Conservation (phyloP, 2,113 vertebrate species). For the Nesogale talazaci region DNA sequence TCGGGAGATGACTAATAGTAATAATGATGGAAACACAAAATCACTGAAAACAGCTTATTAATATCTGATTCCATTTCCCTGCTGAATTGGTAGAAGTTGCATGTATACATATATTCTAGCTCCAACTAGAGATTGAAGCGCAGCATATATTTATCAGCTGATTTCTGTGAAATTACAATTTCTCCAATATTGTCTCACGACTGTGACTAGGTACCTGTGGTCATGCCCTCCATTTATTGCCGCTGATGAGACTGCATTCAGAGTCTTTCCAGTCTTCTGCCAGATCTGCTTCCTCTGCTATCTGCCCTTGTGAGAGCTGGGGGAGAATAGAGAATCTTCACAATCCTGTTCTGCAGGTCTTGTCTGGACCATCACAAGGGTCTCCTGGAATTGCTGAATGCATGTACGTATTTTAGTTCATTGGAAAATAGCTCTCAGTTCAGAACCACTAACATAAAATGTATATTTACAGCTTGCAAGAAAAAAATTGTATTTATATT, state of each 20-base stretch:
- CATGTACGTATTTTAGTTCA: too few relatives aligned
- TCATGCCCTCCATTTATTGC: too few relatives aligned
- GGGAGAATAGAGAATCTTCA: neutral
- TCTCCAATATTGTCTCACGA: neutral
- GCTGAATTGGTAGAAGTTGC: neutral
- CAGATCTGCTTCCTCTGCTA: neutral
- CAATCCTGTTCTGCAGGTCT: neutral
- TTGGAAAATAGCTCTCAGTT: neutral
- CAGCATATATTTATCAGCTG: neutral
- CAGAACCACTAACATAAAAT: neutral
- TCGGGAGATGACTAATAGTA: neutral
- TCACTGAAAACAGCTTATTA: neutral
- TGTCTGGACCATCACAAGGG: neutral
- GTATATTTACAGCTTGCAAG: neutral
- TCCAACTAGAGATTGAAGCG: neutral
- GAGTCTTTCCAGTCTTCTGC: neutral
- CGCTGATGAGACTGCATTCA: neutral
- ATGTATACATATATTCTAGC: neutral
- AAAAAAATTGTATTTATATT: neutral
- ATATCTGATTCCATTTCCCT: fast-evolving
- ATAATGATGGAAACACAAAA: neutral
- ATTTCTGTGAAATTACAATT: neutral
- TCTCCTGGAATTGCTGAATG: neutral
- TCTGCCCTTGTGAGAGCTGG: neutral
- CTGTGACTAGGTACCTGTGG: neutral